A percentile compares a stretch with the other conserved stretches of the same genome.
These are phyloP conservation scores for Odontocerum albicorne DNA, from an alignment of 2,888 invertebrate genomes.

Conservation along the genomic window DNA sequence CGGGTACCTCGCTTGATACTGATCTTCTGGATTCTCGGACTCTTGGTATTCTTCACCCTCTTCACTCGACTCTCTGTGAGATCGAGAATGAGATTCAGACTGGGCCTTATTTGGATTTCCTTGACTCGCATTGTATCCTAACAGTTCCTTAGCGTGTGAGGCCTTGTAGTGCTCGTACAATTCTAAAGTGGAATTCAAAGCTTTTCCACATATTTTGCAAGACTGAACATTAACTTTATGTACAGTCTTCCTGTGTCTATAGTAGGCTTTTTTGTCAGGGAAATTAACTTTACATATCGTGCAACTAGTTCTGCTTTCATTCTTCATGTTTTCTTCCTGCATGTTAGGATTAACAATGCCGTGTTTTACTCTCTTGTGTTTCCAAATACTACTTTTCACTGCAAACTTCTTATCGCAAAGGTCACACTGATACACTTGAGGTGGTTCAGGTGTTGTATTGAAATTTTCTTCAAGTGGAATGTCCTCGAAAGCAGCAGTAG, in stretches of 20 bases:
- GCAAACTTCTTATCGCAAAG: constrained; percentile 54
- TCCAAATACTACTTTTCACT: constrained; percentile 52
- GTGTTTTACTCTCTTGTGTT: constrained; percentile 57
- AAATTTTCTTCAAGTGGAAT: constrained; percentile 38
- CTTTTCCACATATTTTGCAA: constrained; percentile 66
- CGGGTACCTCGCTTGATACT: constrained; percentile 56
- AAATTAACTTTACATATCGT: constrained; percentile 64
- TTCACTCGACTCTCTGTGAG: constrained; percentile 44
- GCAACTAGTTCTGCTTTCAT: constrained; percentile 52
- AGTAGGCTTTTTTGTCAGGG: constrained; percentile 60
- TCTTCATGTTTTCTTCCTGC: constrained; percentile 38
- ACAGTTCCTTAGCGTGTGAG: constrained; percentile 57
- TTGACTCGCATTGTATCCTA: constrained; percentile 54
- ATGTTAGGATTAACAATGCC: constrained; percentile 46
- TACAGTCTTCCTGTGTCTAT: constrained; percentile 60
- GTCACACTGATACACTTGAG: constrained; percentile 48
- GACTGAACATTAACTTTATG: constrained; percentile 57
- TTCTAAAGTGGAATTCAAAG: constrained; percentile 63
- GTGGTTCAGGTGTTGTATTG: constrained; percentile 40
- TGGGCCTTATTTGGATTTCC: constrained; percentile 39
- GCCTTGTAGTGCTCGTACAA: constrained; percentile 64
- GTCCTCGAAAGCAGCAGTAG: constrained; percentile 19
- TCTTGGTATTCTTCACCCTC: constrained; percentile 44
- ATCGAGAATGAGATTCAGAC: constrained; percentile 45
- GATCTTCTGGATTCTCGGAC: constrained; percentile 47